phyloP scores from a whole-genome alignment of 2,113 vertebrate genomes.

The Rhabdornis inornatus region DNA sequence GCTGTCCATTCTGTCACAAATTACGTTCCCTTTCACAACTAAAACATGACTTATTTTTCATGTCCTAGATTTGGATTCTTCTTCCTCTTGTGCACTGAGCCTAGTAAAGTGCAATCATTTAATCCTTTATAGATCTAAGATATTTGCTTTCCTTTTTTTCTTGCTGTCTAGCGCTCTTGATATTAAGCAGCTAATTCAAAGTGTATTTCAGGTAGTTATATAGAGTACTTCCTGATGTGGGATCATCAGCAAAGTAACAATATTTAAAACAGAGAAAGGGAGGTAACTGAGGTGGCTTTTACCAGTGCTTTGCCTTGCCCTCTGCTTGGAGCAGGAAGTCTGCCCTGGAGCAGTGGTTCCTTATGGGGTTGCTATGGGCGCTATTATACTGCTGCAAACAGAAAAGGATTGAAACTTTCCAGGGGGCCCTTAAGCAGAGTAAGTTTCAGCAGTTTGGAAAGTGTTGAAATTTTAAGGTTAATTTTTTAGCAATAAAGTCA shows the following conservation, averaged over 20 bases:
- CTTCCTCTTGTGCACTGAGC: neutral
- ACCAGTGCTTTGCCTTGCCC: neutral
- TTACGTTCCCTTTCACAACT: neutral
- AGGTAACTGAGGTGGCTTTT: neutral
- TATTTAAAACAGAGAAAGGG: neutral
- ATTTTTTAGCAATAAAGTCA: neutral
- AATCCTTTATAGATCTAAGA: neutral
- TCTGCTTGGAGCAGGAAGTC: neutral
- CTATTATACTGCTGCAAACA: neutral
- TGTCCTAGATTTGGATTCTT: neutral
- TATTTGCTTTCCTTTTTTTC: neutral
- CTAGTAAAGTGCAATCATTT: neutral
- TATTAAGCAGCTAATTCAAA: neutral
- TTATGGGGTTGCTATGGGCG: neutral
- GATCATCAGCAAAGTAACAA: neutral
- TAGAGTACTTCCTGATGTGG: neutral
- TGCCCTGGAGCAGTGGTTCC: neutral
- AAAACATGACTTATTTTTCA: neutral
- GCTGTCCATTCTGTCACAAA: neutral
- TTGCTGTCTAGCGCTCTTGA: fast-evolving
- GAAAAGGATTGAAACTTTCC: neutral
- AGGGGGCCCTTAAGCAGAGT: neutral
- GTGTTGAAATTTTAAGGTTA: neutral
- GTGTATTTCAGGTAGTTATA: neutral
- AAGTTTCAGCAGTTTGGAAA: neutral